Base-by-base conservation (phyloP, 2,113 vertebrate species). In the Gallinago paraguaiae region DNA sequence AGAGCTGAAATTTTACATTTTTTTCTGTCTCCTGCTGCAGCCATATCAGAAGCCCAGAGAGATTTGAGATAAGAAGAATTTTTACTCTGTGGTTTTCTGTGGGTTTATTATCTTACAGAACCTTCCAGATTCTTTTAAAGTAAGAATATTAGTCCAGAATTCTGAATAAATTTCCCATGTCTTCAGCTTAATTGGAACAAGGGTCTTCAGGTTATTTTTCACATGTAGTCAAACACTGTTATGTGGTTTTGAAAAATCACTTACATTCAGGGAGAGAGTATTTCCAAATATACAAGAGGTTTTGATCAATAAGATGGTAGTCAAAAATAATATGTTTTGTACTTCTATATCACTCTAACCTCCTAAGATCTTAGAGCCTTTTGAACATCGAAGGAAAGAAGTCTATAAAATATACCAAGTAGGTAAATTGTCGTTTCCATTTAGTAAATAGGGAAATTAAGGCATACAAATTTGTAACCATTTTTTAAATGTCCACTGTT, bases 151-250 rank as follows among this genome's bases (percentile, higher is more conserved):
- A 89, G 82, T 70, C 8, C 46, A 67, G 12, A 45, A 33, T 82
- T 91, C 65, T 87, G 60, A 95, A 95, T 85, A 82, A 53, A 93
- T 95, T 87, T 93, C 22, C 43, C 11, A 13, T 56, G 30, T 82
- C 30, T 90, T 76, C 33, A 82, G 51, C 35, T 53, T 93, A 86
- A 80, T 51, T 90, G 79, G 75, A 92, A 82, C 24, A 51, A 72
- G 57, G 35, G n/a, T 80, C 53, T 80, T 79, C 13, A 43, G 63
- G 68, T 93, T 90, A 39, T 90, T 85, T 93, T 90, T 60, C 53
- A 48, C 8, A 6, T 48, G 35, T 35, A 45, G 33, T 86, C 79
- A 76, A 76, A 64, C 75, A 68, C 39, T 86, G 33, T 19, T 90
- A 13, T 43, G 31, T 51, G 35, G 33, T 60, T 88, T 90, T 88